phyloP scores from a whole-genome alignment of 1,140 invertebrate species.

The Papilio helenus region DNA sequence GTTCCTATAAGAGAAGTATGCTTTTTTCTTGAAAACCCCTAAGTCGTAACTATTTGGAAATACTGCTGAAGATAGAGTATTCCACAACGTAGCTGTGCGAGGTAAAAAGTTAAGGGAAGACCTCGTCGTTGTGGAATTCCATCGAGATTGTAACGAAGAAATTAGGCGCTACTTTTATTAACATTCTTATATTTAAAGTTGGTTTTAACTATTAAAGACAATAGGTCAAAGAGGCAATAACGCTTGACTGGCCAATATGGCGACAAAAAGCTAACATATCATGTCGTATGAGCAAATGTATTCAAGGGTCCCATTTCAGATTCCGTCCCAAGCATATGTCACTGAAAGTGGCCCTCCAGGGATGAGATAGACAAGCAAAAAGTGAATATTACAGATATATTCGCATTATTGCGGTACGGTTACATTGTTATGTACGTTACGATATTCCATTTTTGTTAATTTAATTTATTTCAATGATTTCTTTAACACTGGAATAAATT shows the following conservation, averaged over 20 bases:
- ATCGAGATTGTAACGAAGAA: too few species aligned
- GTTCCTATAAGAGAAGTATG: too few species aligned
- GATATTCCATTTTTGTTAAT: not conserved
- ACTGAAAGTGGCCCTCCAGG: conserved; percentile 67
- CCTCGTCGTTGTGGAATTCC: too few species aligned
- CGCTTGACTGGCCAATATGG: conserved; percentile 55
- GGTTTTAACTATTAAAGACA: not conserved
- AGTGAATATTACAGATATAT: conserved; percentile 81
- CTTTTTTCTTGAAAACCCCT: too few species aligned
- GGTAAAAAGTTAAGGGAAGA: too few species aligned
- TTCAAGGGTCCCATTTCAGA: conserved; percentile 74
- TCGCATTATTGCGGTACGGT: conserved; percentile 64
- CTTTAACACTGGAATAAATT: not conserved
- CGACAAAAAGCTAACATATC: conserved; percentile 75
- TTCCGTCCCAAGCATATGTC: conserved; percentile 73
- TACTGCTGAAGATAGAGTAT: too few species aligned
- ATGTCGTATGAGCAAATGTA: conserved; percentile 74
- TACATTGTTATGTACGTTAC: not conserved
- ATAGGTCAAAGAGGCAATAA: conserved; percentile 27
- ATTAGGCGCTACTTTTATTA: too few species aligned
- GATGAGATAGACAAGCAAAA: conserved; percentile 69
- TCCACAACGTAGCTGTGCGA: too few species aligned
- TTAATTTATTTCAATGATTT: not conserved
- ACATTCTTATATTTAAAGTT: not conserved
- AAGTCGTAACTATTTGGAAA: too few species aligned